Evolutionary conservation across 2,113 vertebrate species (phyloP), one percentile per base, ranked within the genome.

Genomic region (Pachycephala philippinensis): DNA sequence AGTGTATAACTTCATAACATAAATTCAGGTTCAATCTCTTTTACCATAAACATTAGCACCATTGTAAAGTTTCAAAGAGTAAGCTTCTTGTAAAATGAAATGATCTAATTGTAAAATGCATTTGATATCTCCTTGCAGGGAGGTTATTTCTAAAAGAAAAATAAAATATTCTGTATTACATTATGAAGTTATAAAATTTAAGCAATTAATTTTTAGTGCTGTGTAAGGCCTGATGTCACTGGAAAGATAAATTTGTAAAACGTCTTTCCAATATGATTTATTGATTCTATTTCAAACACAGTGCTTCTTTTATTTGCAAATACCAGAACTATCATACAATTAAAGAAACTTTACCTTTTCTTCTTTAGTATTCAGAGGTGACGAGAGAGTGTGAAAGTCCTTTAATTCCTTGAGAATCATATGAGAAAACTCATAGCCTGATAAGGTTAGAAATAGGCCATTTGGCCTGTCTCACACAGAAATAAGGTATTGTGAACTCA

Each of bases 41-140:
- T 94, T 77, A 95, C 59, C 78, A 91, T 90, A 93, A 95, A 93
- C 22, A 95, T 91, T 92, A 95, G 71, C 76, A 94, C 77, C 61
- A 88, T 81, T 92, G 94, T 91, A 91, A 97, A 95, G 87, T 69
- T 87, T 49, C 54, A 89, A 87, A 88, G 78, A 95, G 39, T 81
- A 95, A 91, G 71, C 84, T 85, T 84, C 86, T 95, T 95, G 85
- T 87, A 97, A 96, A 97, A 96, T 87, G 26, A 94, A 94, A 95
- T 95, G 1, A 85, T 93, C 52, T 78, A 95, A 93, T 79, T 86
- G 61, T 95, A 96, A 97, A 97, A 92, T 35, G 53, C 44, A 89
- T 94, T 86, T 95, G 65, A 53, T 82, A 90, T 71, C 87, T 92
- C 82, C 71, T 93, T 95, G 54, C 59, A 81, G 13, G 18, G 42